Conservation (phyloP, 2,888 invertebrate species). For the Parapristionchus giblindavisi region DNA sequence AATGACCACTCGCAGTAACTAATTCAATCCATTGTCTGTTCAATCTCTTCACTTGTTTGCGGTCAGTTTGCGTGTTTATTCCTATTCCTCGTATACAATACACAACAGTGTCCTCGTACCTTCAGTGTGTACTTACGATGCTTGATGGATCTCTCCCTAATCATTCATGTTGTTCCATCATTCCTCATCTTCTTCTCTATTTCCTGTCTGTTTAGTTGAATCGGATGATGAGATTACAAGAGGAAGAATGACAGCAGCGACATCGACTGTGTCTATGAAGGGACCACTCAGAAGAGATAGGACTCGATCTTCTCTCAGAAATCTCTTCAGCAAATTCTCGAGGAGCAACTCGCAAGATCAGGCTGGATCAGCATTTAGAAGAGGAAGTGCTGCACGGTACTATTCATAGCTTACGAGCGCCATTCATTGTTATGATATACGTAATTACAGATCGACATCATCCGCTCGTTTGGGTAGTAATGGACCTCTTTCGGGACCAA, state of each 20-base stretch:
- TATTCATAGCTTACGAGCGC: neutral
- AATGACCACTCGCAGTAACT: neutral
- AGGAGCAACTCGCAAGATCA: conserved; percentile 65
- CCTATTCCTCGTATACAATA: too few relatives aligned
- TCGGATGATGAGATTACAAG: conserved; percentile 68
- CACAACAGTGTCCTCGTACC: too few relatives aligned
- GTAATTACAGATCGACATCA: conserved; percentile 53
- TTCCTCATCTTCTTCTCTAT: neutral
- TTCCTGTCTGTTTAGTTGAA: conserved; percentile 59
- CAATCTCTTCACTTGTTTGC: conserved; percentile 37
- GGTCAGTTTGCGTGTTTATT: conserved; percentile 36
- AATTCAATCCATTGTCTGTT: conserved; percentile 12
- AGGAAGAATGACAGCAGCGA: conserved; percentile 45
- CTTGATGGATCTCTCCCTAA: neutral
- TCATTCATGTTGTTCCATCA: neutral
- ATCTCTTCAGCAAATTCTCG: conserved; percentile 65
- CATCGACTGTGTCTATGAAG: conserved; percentile 44
- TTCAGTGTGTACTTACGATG: too few relatives aligned
- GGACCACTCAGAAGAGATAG: conserved; percentile 55
- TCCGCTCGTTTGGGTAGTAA: conserved; percentile 55
- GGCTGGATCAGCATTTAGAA: conserved; percentile 45
- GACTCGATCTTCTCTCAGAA: conserved; percentile 66
- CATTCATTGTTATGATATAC: neutral
- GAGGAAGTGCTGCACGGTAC: conserved; percentile 49
- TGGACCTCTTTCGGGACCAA: conserved; percentile 52